Base-by-base conservation (phyloP, 1,140 invertebrate genomes). In the Portunus trituberculatus region DNA sequence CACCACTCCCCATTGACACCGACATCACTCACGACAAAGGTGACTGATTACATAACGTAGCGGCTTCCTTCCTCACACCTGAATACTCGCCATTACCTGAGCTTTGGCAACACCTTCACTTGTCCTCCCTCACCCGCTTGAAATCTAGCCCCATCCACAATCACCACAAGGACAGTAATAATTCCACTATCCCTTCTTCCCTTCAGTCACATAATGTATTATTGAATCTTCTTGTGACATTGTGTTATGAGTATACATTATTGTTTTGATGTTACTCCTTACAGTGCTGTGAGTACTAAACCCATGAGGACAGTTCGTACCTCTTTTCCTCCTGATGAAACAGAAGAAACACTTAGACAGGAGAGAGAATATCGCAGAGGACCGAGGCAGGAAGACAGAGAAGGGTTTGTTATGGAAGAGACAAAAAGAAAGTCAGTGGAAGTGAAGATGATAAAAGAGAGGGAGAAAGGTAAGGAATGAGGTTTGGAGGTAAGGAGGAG, bases 11-110 rank as follows among this genome's bases (percentile, higher is more conserved):
- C 29, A 91, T 91, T 91, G 89, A 31, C 89, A 91, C n/a, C 0
- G 0, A 4, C 28, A 91, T 91, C 89, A 20, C 29, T 91, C 89
- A 91, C 48, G 89, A 0, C 31, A 48, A 91, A 59, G 48, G 46
- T 91, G 89, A 91, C 46, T 59, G 89, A 91, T 91, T 67, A 91
- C n/a, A 29, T n/a, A 25, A 7, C 67, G 20, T 25, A n/a, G 67
- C 67, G 67, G 67, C 67, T 76, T 76, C 67, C 67, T 76, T 20
- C 12, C 52, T 16, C 25, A 76, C 67, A n/a, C 67, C 67, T 76
- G 25, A 7, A 76, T 25, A 7, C 20, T 7, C 8, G 20, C 52
- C 52, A 16, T 12, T n/a, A 76, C 67, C 67, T 76, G 67, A 12
- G n/a, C 67, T 7, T 8, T 7, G 25, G 6, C 20, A 76, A 76